Percentiles rank a stretch among this genome's conserved stretches.
Evolutionary conservation across 1,140 invertebrate species (phyloP).

Genomic region (Rhagoletis pomonella): DNA sequence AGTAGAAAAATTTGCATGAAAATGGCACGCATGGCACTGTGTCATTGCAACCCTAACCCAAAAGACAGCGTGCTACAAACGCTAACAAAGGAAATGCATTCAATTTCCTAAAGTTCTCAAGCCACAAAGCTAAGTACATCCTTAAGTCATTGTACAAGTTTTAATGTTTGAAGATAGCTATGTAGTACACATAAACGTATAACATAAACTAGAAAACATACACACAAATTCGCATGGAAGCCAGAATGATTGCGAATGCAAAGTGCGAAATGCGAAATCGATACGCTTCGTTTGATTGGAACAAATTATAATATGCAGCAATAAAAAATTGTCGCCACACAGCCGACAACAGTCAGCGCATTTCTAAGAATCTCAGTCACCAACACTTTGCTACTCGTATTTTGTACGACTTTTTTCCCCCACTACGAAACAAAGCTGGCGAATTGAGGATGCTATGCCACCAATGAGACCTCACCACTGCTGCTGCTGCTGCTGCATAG

Average conservation of each 20-base stretch:
- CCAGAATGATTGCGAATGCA: not conserved
- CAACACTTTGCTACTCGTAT: not conserved
- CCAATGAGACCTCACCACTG: not conserved
- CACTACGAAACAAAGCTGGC: not conserved
- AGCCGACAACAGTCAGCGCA: not conserved
- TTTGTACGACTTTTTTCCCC: not conserved
- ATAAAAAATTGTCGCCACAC: constrained; percentile 27
- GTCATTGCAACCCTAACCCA: not conserved
- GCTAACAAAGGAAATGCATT: constrained; percentile 47
- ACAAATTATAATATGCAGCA: constrained; percentile 34
- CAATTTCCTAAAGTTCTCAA: constrained; percentile 7
- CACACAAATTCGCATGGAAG: not conserved
- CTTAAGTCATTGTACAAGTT: too few species aligned
- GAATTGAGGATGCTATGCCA: not conserved
- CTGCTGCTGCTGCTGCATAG: not conserved
- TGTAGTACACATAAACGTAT: too few species aligned
- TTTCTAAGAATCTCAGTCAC: not conserved
- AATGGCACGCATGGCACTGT: not conserved
- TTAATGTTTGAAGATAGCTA: too few species aligned
- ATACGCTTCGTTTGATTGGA: constrained; percentile 26
- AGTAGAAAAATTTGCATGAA: not conserved
- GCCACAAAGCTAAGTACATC: not conserved
- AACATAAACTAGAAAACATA: too few species aligned
- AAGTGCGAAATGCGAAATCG: constrained; percentile 30
- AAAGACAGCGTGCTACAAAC: not conserved